Conservation (phyloP, 2,888 invertebrate species). For the Drosophila leonis region DNA sequence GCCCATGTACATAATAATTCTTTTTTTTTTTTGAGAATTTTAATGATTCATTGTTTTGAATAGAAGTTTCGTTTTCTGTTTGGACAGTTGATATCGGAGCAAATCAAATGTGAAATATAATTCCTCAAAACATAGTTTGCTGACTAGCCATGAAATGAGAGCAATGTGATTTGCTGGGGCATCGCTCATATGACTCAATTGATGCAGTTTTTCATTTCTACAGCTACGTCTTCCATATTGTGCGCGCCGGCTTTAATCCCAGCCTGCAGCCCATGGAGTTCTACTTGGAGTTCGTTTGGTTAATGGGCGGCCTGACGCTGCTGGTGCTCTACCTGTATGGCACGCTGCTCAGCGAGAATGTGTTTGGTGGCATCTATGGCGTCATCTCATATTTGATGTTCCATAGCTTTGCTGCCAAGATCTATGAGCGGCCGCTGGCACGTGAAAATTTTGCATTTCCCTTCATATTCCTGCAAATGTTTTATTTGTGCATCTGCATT, state of each 20-base stretch:
- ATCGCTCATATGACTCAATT: no score
- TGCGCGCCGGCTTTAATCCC: slow-evolving; percentile 70
- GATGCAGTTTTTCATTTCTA: background rate
- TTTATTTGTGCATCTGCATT: slow-evolving; percentile 88
- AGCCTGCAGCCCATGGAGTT: slow-evolving; percentile 90
- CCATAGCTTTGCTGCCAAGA: slow-evolving; percentile 93
- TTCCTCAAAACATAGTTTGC: no score
- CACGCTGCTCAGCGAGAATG: slow-evolving; percentile 89
- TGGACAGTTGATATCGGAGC: background rate
- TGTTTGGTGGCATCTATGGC: slow-evolving; percentile 91
- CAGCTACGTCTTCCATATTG: slow-evolving; percentile 81
- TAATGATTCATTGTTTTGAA: no score
- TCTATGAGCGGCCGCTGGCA: slow-evolving; percentile 94
- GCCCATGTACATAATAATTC: background rate
- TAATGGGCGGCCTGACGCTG: slow-evolving; percentile 90
- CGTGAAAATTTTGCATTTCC: slow-evolving; percentile 95
- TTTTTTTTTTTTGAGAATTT: no score
- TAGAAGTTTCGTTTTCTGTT: background rate
- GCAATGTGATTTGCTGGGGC: no score
- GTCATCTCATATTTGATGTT: slow-evolving; percentile 92
- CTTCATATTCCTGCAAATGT: slow-evolving; percentile 90
- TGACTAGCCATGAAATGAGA: no score
- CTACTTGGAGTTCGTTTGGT: slow-evolving; percentile 92
- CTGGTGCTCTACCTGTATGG: slow-evolving; percentile 89
- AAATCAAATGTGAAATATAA: background rate